Evolutionary conservation across 2,888 invertebrate genomes (phyloP).

Genomic region (Neria commutata): DNA sequence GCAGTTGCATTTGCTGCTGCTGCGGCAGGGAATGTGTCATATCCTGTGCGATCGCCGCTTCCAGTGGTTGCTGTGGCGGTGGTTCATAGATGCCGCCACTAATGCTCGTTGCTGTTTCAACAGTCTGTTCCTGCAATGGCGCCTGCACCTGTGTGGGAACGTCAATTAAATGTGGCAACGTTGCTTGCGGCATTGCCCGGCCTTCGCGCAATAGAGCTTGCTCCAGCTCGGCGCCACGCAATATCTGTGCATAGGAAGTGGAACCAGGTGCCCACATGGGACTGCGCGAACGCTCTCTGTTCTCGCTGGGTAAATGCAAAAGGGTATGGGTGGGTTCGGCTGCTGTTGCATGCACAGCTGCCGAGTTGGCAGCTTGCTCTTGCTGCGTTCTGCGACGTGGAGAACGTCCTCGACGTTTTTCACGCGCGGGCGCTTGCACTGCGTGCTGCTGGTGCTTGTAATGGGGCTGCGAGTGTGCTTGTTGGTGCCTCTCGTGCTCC

Average conservation of each 20-base stretch:
- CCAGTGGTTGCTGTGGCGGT: not conserved
- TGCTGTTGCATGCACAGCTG: constrained; percentile 11
- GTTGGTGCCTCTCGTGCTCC: constrained; percentile 32
- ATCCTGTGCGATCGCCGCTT: not conserved
- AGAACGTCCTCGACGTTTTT: constrained; percentile 49
- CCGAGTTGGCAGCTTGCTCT: not conserved
- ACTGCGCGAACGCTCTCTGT: constrained; percentile 68
- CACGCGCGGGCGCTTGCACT: constrained; percentile 38
- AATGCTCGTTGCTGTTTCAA: not conserved
- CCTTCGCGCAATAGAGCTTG: constrained; percentile 39
- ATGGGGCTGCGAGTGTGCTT: constrained; percentile 21
- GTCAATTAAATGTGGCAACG: not conserved
- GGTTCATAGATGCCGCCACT: not conserved
- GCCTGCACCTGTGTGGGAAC: constrained; percentile 31
- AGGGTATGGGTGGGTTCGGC: constrained; percentile 22
- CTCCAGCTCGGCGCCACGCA: constrained; percentile 67
- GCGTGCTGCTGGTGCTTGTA: constrained; percentile 31
- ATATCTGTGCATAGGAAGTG: constrained; percentile 80
- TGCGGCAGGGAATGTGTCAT: constrained; percentile 19
- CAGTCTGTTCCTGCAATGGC: constrained; percentile 19
- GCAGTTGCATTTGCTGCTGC: not conserved
- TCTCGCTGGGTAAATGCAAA: constrained; percentile 40
- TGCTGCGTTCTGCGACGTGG: constrained; percentile 43
- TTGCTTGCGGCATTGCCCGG: constrained; percentile 6
- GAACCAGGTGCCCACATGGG: constrained; percentile 78